These are phyloP conservation scores for Bucco capensis DNA, from an alignment of 2,113 vertebrate species.

Conservation along the genomic window DNA sequence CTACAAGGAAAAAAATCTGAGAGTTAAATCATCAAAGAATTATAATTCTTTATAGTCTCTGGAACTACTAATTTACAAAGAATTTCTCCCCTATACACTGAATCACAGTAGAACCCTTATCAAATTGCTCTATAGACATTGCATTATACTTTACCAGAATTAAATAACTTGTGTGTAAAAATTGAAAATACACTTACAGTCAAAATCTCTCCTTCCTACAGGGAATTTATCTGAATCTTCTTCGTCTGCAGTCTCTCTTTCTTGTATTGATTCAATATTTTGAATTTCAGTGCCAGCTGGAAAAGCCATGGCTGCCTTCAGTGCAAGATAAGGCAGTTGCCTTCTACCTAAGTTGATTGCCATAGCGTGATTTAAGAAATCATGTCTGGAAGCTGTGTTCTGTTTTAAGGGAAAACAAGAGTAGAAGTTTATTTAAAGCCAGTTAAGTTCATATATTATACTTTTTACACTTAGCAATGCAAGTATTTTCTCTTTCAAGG, in stretches of 20 bases:
- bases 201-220: constrained; percentile 82
- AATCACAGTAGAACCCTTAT: not conserved
- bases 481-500: not conserved
- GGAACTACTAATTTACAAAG: not conserved
- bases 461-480: not conserved
- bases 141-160: not conserved
- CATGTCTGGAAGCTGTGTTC: constrained; percentile 63
- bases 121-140: not conserved
- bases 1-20: constrained; percentile 55
- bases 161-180: not conserved
- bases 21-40: not conserved
- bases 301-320: constrained; percentile 67
- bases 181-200: constrained; percentile 77
- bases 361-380: constrained; percentile 58
- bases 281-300: constrained; percentile 68
- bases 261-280: constrained; percentile 71
- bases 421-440: not conserved
- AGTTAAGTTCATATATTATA: not conserved
- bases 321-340: constrained; percentile 65
- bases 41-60: not conserved
- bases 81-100: not conserved
- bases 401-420: constrained; percentile 45
- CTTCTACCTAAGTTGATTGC: constrained; percentile 56
- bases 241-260: constrained; percentile 74
- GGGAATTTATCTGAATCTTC: constrained; percentile 77